Percentiles rank a stretch among this genome's conserved stretches.
Evolutionary conservation across 2,113 vertebrate species (phyloP).

Genomic region (Mus pahari): DNA sequence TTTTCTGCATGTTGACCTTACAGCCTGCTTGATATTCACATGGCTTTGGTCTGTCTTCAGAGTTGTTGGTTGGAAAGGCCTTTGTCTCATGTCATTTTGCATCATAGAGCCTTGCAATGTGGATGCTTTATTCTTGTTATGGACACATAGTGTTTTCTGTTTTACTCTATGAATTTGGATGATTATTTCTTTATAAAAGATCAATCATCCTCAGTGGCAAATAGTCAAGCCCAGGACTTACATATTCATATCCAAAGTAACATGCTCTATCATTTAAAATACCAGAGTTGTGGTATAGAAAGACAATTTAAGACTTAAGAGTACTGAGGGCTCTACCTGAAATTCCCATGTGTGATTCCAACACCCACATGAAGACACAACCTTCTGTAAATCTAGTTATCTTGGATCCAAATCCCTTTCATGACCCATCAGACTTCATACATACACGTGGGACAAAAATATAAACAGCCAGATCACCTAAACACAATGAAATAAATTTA

Average conservation of each 20-base stretch:
- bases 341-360: neutral
- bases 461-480: neutral
- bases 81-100: slow-evolving; percentile 59
- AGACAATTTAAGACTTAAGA: neutral
- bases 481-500: neutral
- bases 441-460: neutral
- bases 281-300: neutral
- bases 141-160: slow-evolving; percentile 42
- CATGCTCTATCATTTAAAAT: neutral
- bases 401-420: neutral
- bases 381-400: neutral
- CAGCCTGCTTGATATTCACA: slow-evolving; percentile 65
- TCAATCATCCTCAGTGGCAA: neutral
- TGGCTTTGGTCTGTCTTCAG: slow-evolving; percentile 59
- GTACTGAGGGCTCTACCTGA: rapidly evolving
- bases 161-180: slow-evolving; percentile 51
- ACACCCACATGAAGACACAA: neutral
- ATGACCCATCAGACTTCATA: neutral
- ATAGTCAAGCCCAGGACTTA: neutral
- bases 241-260: neutral
- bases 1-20: slow-evolving; percentile 66
- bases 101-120: neutral
- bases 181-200: neutral
- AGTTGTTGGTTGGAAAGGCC: slow-evolving; percentile 54
- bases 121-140: slow-evolving; percentile 67